A percentile compares a stretch with the other conserved stretches of the same genome.
These are phyloP conservation scores for Dendroctonus valens DNA, from an alignment of 1,140 invertebrate species.

Conservation along the genomic window DNA sequence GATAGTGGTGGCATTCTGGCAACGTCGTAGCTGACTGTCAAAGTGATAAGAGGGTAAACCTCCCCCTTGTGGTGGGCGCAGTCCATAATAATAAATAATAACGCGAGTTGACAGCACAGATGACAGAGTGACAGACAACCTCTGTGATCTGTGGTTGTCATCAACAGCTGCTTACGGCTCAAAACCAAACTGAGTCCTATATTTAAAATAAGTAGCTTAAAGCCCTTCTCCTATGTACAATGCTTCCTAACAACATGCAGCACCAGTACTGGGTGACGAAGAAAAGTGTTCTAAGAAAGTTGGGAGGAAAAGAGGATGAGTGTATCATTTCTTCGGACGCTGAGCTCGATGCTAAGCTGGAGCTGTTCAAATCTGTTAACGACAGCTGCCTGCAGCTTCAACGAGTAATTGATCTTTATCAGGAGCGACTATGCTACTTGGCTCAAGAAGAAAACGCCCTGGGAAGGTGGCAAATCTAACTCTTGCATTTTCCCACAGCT, in stretches of 20 bases:
- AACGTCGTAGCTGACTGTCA: too few species aligned
- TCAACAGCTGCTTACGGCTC: too few species aligned
- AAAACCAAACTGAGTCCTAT: too few species aligned
- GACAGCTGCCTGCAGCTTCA: conserved; percentile 87
- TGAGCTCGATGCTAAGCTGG: conserved; percentile 95
- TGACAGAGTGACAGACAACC: too few species aligned
- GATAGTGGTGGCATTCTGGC: too few species aligned
- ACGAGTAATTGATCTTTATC: conserved; percentile 89
- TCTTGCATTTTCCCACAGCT: not conserved
- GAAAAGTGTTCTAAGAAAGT: conserved; percentile 88
- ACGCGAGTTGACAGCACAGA: too few species aligned
- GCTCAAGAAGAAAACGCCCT: conserved; percentile 95
- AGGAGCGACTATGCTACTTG: conserved; percentile 88
- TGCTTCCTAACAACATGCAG: conserved; percentile 64
- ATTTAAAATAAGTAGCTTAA: too few species aligned
- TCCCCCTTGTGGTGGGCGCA: too few species aligned
- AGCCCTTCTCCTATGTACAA: not conserved
- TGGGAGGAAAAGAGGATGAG: conserved; percentile 98
- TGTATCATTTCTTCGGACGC: conserved; percentile 94
- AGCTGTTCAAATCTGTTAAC: conserved; percentile 94
- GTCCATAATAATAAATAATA: too few species aligned
- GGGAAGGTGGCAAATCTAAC: conserved; percentile 59
- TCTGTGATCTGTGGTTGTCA: too few species aligned
- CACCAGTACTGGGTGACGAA: conserved; percentile 99
- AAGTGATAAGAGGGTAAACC: too few species aligned